Evolutionary conservation across 1,140 invertebrate genomes (phyloP).

Genomic region (Drosophila burlai): DNA sequence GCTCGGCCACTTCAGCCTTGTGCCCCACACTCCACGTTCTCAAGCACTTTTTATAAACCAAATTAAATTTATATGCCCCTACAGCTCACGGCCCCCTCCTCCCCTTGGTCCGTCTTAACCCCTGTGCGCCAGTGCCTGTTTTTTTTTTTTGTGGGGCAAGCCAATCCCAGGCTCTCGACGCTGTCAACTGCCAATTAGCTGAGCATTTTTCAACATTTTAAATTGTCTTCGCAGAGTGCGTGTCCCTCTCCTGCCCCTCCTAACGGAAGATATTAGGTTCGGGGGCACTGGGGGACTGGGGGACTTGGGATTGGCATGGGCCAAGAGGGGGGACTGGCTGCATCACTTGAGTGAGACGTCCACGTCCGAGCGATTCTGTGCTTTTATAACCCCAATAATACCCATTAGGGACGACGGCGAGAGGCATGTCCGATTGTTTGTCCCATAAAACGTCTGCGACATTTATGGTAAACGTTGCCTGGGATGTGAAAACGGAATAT

Average conservation of each 20-base stretch:
- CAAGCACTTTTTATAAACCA: conserved; percentile 80
- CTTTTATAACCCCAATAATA: conserved; percentile 53
- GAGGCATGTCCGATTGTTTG: conserved; percentile 10
- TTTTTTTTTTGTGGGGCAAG: conserved; percentile 42
- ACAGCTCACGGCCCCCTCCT: conserved; percentile 10
- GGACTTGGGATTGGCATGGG: conserved; percentile 12
- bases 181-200: conserved; percentile 81
- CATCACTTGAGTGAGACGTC: conserved; percentile 76
- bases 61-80: conserved; percentile 75
- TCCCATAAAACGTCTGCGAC: background rate
- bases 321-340: conserved; percentile 1
- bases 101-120: conserved; percentile 5
- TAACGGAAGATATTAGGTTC: conserved; percentile 27
- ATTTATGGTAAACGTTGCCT: background rate
- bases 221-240: conserved; percentile 77
- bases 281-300: conserved; percentile 2
- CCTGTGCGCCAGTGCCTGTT: conserved; percentile 11
- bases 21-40: conserved; percentile 40
- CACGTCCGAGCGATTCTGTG: conserved; percentile 55
- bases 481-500: background rate
- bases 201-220: conserved; percentile 82
- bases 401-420: conserved; percentile 15
- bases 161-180: conserved; percentile 66
- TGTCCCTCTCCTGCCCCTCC: conserved; percentile 33
- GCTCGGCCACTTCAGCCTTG: conserved; percentile 55